phyloP scores from a whole-genome alignment of 2,113 vertebrate genomes.

The Scortum barcoo region DNA sequence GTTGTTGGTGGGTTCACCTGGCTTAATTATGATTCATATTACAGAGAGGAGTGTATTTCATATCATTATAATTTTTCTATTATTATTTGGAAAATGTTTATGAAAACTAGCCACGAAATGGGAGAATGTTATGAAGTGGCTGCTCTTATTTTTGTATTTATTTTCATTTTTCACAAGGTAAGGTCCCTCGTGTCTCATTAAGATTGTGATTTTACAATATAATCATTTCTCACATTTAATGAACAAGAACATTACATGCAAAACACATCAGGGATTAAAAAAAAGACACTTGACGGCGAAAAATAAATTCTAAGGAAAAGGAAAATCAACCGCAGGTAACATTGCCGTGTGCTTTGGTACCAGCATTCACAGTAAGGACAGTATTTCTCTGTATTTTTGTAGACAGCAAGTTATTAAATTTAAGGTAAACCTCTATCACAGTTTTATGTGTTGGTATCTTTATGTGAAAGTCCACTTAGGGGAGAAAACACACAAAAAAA shows the following conservation, averaged over 20 bases:
- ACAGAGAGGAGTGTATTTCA: background rate
- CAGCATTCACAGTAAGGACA: background rate
- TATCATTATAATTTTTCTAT: background rate
- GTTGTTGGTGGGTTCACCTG: conserved; percentile 29
- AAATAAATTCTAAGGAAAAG: background rate
- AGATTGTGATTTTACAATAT: background rate
- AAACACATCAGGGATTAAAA: background rate
- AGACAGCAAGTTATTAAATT: too few species aligned
- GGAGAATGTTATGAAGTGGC: too few species aligned
- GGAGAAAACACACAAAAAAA: background rate
- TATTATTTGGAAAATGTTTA: background rate
- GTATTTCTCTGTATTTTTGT: background rate
- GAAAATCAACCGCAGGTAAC: background rate
- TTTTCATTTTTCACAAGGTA: too few species aligned
- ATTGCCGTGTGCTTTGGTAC: background rate
- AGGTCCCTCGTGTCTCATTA: too few species aligned
- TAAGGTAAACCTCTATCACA: background rate
- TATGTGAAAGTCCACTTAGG: background rate
- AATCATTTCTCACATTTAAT: background rate
- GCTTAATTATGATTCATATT: conserved; percentile 29
- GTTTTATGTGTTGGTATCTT: background rate
- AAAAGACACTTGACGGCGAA: background rate
- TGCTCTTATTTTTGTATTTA: too few species aligned
- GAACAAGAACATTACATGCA: background rate
- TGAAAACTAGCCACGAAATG: background rate